Percentiles rank a stretch among this genome's conserved stretches.
Evolutionary conservation across 2,888 invertebrate genomes (phyloP).

Genomic region (Uloborus plumipes): DNA sequence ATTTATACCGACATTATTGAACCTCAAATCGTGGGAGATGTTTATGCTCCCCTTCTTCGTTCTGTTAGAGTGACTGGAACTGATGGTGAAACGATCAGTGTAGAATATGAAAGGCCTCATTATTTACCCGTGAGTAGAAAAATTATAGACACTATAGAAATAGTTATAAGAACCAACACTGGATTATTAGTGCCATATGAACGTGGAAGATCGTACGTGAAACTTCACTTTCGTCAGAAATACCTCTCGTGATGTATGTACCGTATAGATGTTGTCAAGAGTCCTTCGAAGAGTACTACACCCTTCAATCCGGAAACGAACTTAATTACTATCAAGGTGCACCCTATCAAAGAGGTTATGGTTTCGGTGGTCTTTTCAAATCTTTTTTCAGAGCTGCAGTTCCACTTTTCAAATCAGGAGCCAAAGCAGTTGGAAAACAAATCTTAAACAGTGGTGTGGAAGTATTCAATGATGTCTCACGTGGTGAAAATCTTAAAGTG

Average conservation of each 20-base stretch:
- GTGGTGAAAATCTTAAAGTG: constrained; percentile 4
- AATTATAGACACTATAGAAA: constrained; percentile 43
- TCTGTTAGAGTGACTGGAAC: constrained; percentile 61
- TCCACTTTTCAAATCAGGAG: constrained; percentile 28
- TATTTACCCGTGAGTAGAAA: constrained; percentile 29
- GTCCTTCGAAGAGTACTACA: constrained; percentile 16
- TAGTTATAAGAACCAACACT: constrained; percentile 32
- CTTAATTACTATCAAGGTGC: constrained; percentile 15
- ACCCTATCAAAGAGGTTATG: constrained; percentile 19
- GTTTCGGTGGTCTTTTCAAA: constrained; percentile 26
- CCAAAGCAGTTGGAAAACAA: constrained; percentile 40
- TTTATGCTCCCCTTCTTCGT: background rate
- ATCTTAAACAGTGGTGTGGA: constrained; percentile 20
- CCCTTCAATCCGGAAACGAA: constrained; percentile 6
- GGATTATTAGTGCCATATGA: constrained; percentile 26
- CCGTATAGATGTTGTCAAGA: constrained; percentile 23
- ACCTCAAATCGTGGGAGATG: constrained; percentile 19
- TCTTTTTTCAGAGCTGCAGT: constrained; percentile 8
- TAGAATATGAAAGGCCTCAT: constrained; percentile 14
- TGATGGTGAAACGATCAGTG: background rate
- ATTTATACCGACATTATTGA: constrained; percentile 7
- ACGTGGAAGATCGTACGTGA: constrained; percentile 15
- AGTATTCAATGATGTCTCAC: constrained; percentile 8
- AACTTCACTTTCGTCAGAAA: constrained; percentile 12
- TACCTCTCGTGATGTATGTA: constrained; percentile 15